Percentiles rank a stretch among this genome's conserved stretches.
Evolutionary conservation across 2,888 invertebrate genomes (phyloP).

Genomic region (Macrophya alboannulata): DNA sequence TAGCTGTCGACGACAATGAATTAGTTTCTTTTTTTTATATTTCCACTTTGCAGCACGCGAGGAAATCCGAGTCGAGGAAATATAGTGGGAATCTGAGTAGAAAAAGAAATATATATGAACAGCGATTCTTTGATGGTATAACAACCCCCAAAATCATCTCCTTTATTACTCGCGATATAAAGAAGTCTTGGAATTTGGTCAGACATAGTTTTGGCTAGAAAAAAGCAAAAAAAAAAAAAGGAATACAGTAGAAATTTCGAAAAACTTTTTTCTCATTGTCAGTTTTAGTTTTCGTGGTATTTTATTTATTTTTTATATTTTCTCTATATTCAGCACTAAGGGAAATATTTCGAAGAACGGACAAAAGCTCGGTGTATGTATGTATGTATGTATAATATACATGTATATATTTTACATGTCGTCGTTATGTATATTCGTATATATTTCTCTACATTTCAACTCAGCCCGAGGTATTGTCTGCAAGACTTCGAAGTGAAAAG

Average conservation of each 20-base stretch:
- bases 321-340: background rate
- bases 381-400: too few species aligned
- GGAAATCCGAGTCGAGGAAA: conserved; percentile 10
- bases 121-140: background rate
- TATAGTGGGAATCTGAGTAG: background rate
- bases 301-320: background rate
- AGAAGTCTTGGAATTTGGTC: background rate
- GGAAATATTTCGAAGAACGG: background rate
- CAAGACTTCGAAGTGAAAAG: conserved; percentile 31
- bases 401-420: too few species aligned
- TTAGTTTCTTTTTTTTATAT: conserved; percentile 19
- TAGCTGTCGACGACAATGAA: conserved; percentile 34
- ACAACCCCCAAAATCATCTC: conserved; percentile 12
- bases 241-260: background rate
- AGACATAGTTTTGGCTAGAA: background rate
- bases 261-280: background rate
- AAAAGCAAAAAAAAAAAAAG: background rate
- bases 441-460: background rate
- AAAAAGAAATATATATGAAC: background rate
- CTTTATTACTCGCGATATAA: conserved; percentile 15
- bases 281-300: background rate
- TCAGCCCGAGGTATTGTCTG: background rate
- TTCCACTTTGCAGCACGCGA: background rate
- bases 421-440: background rate
- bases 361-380: background rate